Conservation (phyloP, 2,797 vertebrate genomes). For the Avahi laniger region DNA sequence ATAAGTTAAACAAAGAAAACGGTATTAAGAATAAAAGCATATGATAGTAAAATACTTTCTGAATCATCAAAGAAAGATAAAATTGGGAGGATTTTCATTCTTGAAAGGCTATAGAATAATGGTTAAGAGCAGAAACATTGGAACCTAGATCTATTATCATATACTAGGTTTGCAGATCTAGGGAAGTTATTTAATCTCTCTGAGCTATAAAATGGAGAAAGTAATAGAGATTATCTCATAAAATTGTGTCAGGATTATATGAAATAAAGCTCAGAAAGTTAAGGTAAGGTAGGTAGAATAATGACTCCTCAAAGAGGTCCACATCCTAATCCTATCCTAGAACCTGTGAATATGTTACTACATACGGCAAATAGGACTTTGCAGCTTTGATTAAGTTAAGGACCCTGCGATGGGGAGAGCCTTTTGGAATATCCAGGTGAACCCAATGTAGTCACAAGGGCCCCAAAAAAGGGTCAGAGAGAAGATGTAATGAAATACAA, state of each 20-base stretch:
- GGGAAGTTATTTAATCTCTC: neutral
- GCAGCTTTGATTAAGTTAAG: neutral
- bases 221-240: neutral
- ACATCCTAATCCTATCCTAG: neutral
- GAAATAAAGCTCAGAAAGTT: neutral
- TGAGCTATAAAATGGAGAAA: neutral
- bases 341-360: neutral
- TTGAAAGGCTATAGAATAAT: neutral
- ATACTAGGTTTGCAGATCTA: neutral
- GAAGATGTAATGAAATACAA: neutral
- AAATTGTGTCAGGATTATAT: neutral
- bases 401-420: neutral
- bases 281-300: neutral
- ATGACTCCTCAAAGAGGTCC: neutral
- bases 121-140: neutral
- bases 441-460: neutral
- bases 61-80: neutral
- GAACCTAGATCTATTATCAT: neutral
- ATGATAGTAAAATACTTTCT: neutral
- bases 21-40: neutral
- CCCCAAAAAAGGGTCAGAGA: neutral
- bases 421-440: neutral
- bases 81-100: neutral
- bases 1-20: neutral
- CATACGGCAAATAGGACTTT: neutral